Percentiles rank a stretch among this genome's conserved stretches.
Evolutionary conservation across 2,888 invertebrate genomes (phyloP).

Genomic region (Malthinus flaveolus): DNA sequence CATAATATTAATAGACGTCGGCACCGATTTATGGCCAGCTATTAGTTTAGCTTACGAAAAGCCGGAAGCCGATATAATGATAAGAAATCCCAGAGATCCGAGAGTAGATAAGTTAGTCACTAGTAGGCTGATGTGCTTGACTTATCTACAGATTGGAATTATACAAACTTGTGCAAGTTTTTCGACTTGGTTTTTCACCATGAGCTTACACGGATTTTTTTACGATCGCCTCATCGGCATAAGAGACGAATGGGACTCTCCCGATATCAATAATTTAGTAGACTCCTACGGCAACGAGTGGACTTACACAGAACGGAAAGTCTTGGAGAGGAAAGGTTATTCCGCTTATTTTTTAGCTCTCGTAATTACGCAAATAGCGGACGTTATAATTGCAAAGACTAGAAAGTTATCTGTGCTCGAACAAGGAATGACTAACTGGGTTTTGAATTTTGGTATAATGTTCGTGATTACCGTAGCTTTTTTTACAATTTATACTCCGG

Average conservation of each 20-base stretch:
- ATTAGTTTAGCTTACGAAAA: conserved; percentile 79
- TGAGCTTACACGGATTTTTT: conserved; percentile 79
- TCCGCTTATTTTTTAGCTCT: conserved; percentile 80
- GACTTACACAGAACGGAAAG: conserved; percentile 69
- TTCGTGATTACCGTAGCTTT: conserved; percentile 64
- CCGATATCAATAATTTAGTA: conserved; percentile 60
- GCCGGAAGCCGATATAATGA: conserved; percentile 77
- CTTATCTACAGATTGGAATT: conserved; percentile 85
- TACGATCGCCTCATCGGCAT: conserved; percentile 59
- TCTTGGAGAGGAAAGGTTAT: conserved; percentile 72
- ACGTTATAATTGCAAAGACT: conserved; percentile 79
- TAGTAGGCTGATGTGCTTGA: conserved; percentile 70
- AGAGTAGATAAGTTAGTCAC: conserved; percentile 60
- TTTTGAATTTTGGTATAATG: conserved; percentile 62
- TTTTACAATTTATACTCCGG: conserved; percentile 68
- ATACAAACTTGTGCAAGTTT: conserved; percentile 83
- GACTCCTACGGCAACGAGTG: conserved; percentile 80
- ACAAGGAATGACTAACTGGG: conserved; percentile 74
- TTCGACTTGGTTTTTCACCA: conserved; percentile 77
- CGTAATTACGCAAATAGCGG: conserved; percentile 77
- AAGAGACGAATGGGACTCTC: conserved; percentile 73
- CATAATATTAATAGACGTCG: conserved; percentile 70
- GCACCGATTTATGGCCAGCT: conserved; percentile 78
- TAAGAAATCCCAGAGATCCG: conserved; percentile 59
- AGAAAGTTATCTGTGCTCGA: conserved; percentile 71